Evolutionary conservation across 2,113 vertebrate species (phyloP).

Genomic region (Aramus guarauna): DNA sequence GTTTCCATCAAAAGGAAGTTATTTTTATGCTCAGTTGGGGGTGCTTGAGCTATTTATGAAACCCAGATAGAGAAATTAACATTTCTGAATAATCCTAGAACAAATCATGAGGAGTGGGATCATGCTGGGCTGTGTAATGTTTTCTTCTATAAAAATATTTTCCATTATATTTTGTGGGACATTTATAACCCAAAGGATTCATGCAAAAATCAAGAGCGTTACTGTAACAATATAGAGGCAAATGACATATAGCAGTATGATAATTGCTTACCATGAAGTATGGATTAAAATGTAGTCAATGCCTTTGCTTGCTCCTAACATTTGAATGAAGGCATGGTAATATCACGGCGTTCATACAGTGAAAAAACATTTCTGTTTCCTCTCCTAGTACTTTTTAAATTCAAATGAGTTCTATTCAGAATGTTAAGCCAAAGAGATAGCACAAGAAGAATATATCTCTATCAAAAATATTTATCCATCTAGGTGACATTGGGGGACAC

Average conservation of each 20-base stretch:
- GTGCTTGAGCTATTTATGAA: background rate
- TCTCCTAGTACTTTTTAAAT: background rate
- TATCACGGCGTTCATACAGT: accelerated
- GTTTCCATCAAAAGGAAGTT: background rate
- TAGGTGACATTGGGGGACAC: background rate
- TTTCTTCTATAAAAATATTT: background rate
- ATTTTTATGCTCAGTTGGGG: background rate
- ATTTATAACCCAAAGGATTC: background rate
- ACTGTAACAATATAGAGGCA: background rate
- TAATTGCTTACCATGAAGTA: background rate
- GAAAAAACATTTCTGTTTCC: background rate
- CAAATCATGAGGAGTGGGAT: background rate
- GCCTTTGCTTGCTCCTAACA: background rate
- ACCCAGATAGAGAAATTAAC: background rate
- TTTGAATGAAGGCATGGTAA: background rate
- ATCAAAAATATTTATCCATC: background rate
- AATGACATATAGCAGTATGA: background rate
- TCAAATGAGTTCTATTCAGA: background rate
- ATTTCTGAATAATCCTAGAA: background rate
- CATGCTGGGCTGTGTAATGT: background rate
- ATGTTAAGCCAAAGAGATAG: background rate
- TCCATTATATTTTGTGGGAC: background rate
- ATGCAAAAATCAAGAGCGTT: background rate
- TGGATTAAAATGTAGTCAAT: background rate
- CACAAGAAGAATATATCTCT: background rate